Conservation (phyloP, 2,888 invertebrate genomes). For the Therioaphis trifolii region DNA sequence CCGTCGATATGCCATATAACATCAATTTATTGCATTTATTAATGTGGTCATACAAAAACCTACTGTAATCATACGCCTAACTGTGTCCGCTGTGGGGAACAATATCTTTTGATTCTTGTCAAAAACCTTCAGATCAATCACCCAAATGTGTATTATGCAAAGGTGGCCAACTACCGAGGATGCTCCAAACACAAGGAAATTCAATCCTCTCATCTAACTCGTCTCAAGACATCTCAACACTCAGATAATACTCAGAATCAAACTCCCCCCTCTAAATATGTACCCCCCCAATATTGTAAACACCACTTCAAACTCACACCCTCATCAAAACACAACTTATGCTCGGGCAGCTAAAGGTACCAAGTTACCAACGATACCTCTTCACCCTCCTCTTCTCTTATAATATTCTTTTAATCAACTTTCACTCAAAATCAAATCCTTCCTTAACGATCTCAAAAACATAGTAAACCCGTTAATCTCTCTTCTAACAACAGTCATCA, state of each 20-base stretch:
- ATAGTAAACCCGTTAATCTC: too few relatives aligned
- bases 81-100: too few relatives aligned
- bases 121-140: not conserved
- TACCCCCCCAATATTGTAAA: not conserved
- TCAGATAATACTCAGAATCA: not conserved
- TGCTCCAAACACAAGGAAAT: not conserved
- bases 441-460: too few relatives aligned
- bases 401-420: too few relatives aligned
- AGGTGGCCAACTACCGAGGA: slow-evolving; percentile 4
- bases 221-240: not conserved
- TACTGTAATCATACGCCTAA: slow-evolving; percentile 4
- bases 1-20: too few relatives aligned
- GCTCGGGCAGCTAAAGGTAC: not conserved
- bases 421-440: not conserved
- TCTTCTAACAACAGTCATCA: not conserved
- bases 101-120: too few relatives aligned
- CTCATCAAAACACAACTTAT: too few relatives aligned
- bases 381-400: not conserved
- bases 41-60: slow-evolving; percentile 7
- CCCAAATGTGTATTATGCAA: slow-evolving; percentile 5
- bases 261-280: too few relatives aligned
- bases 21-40: too few relatives aligned
- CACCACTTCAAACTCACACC: not conserved
- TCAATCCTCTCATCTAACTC: not conserved
- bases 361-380: too few relatives aligned